These are phyloP conservation scores for Chelidonichthys spinosus DNA, from an alignment of 2,797 vertebrate species.

Conservation along the genomic window DNA sequence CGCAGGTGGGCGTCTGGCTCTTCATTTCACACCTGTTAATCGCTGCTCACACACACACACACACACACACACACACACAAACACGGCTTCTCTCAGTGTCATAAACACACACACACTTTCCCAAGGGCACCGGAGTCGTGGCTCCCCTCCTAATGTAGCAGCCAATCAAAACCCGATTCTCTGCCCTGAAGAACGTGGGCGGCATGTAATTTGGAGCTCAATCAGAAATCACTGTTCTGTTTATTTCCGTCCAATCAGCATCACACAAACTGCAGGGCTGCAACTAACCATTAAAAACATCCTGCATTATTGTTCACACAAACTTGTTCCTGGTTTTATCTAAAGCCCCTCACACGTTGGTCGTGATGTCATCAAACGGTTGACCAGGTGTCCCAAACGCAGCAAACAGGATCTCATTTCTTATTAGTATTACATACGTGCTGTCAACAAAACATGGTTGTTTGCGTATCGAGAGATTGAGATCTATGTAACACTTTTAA, in stretches of 20 bases:
- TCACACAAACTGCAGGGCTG: not conserved
- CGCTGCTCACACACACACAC: slow-evolving; percentile 35
- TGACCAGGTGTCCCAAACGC: not conserved
- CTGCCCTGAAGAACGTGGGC: slow-evolving; percentile 42
- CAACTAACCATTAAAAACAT: not conserved
- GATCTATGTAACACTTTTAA: not conserved
- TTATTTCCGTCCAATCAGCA: not conserved
- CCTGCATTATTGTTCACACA: not conserved
- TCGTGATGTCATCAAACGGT: not conserved
- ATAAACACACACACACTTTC: slow-evolving; percentile 20
- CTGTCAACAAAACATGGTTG: too few relatives aligned
- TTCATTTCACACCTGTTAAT: slow-evolving; percentile 78
- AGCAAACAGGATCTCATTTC: not conserved
- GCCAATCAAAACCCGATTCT: slow-evolving; percentile 59
- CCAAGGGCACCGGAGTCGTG: slow-evolving; percentile 50
- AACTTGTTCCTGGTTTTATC: not conserved
- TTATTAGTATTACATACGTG: too few relatives aligned
- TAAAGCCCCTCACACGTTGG: not conserved
- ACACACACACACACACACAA: not conserved
- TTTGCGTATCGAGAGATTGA: not conserved
- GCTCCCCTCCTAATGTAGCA: slow-evolving; percentile 44
- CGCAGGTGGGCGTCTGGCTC: slow-evolving; percentile 65
- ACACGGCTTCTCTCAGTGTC: slow-evolving; percentile 10
- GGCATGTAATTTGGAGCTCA: slow-evolving; percentile 38
- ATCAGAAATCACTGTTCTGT: slow-evolving; percentile 16